These are phyloP conservation scores for Netelia fuscicornis DNA, from an alignment of 2,888 invertebrate genomes.

Conservation along the genomic window DNA sequence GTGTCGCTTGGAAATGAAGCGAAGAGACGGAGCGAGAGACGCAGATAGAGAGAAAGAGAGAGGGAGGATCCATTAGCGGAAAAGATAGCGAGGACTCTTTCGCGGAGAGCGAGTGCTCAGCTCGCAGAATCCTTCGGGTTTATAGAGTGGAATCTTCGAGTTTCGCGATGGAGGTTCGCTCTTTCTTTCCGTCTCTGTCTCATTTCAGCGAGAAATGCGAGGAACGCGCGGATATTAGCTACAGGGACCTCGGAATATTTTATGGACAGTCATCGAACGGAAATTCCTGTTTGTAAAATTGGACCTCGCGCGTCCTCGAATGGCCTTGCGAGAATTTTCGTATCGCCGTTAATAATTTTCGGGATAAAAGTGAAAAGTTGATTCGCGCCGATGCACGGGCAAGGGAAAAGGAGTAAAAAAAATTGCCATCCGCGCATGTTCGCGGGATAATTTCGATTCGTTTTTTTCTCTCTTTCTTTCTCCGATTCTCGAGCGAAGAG, in stretches of 20 bases:
- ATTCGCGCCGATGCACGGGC: not conserved
- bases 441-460: not conserved
- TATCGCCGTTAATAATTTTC: conserved; percentile 3
- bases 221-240: conserved; percentile 32
- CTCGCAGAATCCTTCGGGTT: conserved; percentile 50
- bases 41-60: not conserved
- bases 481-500: not conserved
- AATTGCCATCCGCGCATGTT: not conserved
- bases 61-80: conserved; percentile 50
- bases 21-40: conserved; percentile 7
- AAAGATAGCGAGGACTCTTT: conserved; percentile 50
- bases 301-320: conserved; percentile 11
- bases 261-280: conserved; percentile 7
- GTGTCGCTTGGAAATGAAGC: conserved; percentile 10
- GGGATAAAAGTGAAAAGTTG: conserved; percentile 12
- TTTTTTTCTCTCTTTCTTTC: not conserved
- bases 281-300: conserved; percentile 19
- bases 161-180: conserved; percentile 54
- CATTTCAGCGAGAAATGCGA: conserved; percentile 50
- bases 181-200: conserved; percentile 53
- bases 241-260: conserved; percentile 38
- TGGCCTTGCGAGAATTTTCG: conserved; percentile 29
- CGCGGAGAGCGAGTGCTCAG: conserved; percentile 10
- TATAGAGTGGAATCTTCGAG: conserved; percentile 51
- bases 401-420: not conserved